phyloP scores from a whole-genome alignment of 30 jellyfish, hydroid and myxozoan genomes.

The Cassiopea xamachana region DNA sequence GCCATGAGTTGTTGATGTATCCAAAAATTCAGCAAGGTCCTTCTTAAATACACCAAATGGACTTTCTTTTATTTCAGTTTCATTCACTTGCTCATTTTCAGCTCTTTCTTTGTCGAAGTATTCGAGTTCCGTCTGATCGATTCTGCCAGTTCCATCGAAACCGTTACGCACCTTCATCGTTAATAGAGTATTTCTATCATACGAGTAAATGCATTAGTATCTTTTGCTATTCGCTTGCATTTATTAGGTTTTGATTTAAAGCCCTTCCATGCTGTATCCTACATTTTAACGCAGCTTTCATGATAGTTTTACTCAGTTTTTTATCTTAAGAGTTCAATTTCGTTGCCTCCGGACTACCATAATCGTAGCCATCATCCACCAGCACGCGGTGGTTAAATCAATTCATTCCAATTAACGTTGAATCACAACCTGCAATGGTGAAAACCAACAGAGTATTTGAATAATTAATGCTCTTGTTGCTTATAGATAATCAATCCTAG shows the following conservation, averaged over 20 bases:
- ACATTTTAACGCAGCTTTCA: not conserved
- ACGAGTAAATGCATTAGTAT: not conserved
- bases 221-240: not conserved
- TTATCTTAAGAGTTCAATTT: not conserved
- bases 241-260: not conserved
- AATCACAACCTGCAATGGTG: not conserved
- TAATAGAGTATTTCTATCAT: not conserved
- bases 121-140: not conserved
- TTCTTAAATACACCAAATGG: not conserved
- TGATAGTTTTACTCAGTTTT: not conserved
- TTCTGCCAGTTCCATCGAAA: not conserved
- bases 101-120: not conserved
- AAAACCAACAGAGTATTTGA: not conserved
- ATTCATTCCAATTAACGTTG: not conserved
- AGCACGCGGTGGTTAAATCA: not conserved
- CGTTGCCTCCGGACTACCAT: not conserved
- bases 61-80: not conserved
- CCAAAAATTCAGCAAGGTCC: not conserved
- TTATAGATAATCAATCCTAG: not conserved
- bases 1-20: constrained; percentile 26
- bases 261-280: not conserved
- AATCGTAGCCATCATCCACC: not conserved
- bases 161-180: constrained; percentile 11
- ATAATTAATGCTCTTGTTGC: not conserved
- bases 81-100: not conserved